Conservation (phyloP, 2,888 invertebrate species). For the Invenusta paracnida region DNA sequence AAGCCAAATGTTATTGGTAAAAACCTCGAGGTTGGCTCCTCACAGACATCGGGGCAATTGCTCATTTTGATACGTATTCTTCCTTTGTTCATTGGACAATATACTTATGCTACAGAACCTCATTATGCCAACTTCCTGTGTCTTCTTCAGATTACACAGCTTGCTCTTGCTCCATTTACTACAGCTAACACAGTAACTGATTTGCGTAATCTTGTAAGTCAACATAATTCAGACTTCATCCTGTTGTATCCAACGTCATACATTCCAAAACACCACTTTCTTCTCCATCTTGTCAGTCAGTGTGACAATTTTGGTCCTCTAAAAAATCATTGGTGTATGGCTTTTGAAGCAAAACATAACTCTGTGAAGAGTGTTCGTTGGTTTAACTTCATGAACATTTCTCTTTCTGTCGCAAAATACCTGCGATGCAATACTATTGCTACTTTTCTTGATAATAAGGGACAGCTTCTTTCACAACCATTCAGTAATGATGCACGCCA, state of each 20-base stretch:
- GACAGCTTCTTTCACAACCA: not conserved
- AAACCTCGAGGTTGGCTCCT: not conserved
- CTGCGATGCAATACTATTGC: not conserved
- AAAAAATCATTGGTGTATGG: constrained; percentile 33
- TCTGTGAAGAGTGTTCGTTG: not conserved
- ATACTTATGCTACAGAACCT: not conserved
- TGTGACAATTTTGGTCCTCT: constrained; percentile 32
- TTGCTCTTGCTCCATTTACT: not conserved
- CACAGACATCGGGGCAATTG: not conserved
- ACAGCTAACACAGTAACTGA: not conserved
- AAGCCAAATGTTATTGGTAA: not conserved
- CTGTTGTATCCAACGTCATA: not conserved
- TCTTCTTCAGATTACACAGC: not conserved
- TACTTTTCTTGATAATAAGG: not conserved
- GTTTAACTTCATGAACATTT: constrained; percentile 23
- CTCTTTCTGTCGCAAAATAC: not conserved
- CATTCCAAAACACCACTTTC: constrained; percentile 27
- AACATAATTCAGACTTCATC: not conserved
- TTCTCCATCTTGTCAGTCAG: constrained; percentile 24
- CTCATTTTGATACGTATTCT: not conserved
- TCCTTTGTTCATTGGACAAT: not conserved
- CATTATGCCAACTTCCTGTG: not conserved
- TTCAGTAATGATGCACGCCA: not conserved
- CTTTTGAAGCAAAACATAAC: constrained; percentile 32
- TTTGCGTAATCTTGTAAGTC: not conserved